Base-by-base conservation (phyloP, 2,797 vertebrate genomes). In the Australoheros facetus region DNA sequence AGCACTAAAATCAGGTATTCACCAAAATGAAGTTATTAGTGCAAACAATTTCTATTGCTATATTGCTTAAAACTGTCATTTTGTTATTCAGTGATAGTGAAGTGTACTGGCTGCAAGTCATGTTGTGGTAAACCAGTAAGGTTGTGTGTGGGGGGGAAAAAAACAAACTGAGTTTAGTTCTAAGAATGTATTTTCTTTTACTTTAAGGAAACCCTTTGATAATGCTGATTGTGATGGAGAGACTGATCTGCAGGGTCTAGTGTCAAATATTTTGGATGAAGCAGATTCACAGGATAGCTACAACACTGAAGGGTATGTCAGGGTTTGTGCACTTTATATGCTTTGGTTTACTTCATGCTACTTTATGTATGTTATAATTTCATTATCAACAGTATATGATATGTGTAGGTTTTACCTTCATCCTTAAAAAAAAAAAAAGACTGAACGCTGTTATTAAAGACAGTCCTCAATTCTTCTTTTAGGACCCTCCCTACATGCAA, bases 181-280 rank as follows among this genome's bases (percentile, higher is more conserved):
- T 62, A 9, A 30, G 1, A 12, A 37, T 1, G 4, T 17, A 2
- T 69, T 80, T 55, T 80, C 19, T 78, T 74, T 84, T 59, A 23
- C 14, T 90, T 91, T 37, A 91, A 99, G 97, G 92, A 95, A 96
- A 92, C 92, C 93, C 26, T 81, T 86, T 12, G 96, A 97, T 91
- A 92, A 89, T 87, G 94, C 87, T 72, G 96, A 97, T 78, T 95
- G 93, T 94, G 97, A 96, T 73, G 96, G 95, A 88, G 97, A 98
- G 92, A 93, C 95, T 83, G 97, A 98, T 92, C 95, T 99, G 10
- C 97, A 97, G 88, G 96, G 96, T 81, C 95, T 99, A 9, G 97
- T 99, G 79, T 97, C 97, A 84, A 95, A 96, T 89, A 98, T 98
- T 92, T 93, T 99, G 91, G 97, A 97, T 85, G 98, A 98, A 77